A percentile compares a stretch with the other conserved stretches of the same genome.
These are phyloP conservation scores for Gobio gobio DNA, from an alignment of 2,113 vertebrate species.

Conservation along the genomic window DNA sequence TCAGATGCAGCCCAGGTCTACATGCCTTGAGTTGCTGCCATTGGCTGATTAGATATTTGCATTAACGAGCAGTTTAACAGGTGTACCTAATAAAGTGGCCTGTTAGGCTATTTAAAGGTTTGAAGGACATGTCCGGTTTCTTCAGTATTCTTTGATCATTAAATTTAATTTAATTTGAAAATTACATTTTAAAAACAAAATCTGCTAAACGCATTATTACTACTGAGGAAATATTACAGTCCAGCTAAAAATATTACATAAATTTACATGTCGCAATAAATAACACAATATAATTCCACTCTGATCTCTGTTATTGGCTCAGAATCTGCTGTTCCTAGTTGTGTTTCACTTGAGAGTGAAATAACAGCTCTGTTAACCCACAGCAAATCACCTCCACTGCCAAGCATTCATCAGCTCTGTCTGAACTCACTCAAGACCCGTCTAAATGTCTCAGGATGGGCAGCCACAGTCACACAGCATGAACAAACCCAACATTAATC, in stretches of 20 bases:
- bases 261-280: neutral
- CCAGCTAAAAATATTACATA: neutral
- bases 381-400: slow-evolving; percentile 10
- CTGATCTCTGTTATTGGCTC: slow-evolving; percentile 2
- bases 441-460: neutral
- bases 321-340: neutral
- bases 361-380: neutral
- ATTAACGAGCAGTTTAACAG: too few relatives aligned
- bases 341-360: neutral
- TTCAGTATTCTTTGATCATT: neutral
- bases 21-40: too few relatives aligned
- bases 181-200: too few relatives aligned
- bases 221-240: slow-evolving; percentile 2
- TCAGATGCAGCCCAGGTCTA: too few relatives aligned
- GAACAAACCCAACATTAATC: slow-evolving; percentile 10
- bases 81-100: too few relatives aligned
- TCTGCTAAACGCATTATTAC: slow-evolving; percentile 2
- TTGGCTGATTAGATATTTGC: too few relatives aligned
- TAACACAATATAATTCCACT: neutral
- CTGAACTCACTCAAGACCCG: neutral
- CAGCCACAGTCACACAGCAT: neutral
- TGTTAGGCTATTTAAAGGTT: too few relatives aligned
- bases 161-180: neutral
- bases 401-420: slow-evolving; percentile 13
- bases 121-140: too few relatives aligned